Percentiles rank a stretch among this genome's conserved stretches.
These are phyloP conservation scores for Acanthosepion pharaonis DNA, from an alignment of 2,888 invertebrate genomes.

Conservation along the genomic window DNA sequence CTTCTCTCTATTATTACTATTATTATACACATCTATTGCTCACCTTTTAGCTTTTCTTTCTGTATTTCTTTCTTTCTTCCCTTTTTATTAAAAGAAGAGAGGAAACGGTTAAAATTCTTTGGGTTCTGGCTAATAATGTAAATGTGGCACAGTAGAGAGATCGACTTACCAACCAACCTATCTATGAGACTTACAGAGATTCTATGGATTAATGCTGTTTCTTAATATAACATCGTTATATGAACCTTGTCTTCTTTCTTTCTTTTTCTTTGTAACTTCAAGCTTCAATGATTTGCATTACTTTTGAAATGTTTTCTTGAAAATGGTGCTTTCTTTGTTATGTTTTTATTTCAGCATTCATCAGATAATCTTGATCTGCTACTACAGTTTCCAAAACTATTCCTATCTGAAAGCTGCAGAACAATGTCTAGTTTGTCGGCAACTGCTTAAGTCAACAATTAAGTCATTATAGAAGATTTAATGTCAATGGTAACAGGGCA, in stretches of 20 bases:
- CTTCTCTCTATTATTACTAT: neutral
- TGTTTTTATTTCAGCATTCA: neutral
- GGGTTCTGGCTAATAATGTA: slow-evolving; percentile 18
- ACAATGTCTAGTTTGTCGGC: neutral
- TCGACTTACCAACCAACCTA: slow-evolving; percentile 10
- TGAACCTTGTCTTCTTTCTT: slow-evolving; percentile 21
- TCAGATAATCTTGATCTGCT: neutral
- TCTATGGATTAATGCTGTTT: slow-evolving; percentile 14
- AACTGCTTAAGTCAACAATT: neutral
- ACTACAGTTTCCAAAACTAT: neutral
- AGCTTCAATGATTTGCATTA: neutral
- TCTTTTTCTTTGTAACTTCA: neutral
- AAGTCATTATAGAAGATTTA: too few species aligned
- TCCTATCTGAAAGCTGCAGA: neutral
- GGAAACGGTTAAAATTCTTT: neutral
- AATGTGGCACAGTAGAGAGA: neutral
- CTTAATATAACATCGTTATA: slow-evolving; percentile 33
- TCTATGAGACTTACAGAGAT: slow-evolving; percentile 23
- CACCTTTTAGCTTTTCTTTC: slow-evolving; percentile 33
- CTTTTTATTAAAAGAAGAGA: neutral
- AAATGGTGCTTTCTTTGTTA: neutral
- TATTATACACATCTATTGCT: neutral
- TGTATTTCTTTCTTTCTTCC: neutral
- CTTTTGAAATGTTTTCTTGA: neutral
- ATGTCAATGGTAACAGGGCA: too few species aligned